phyloP scores from a whole-genome alignment of 2,797 vertebrate genomes.

The Dicrostonyx torquatus region DNA sequence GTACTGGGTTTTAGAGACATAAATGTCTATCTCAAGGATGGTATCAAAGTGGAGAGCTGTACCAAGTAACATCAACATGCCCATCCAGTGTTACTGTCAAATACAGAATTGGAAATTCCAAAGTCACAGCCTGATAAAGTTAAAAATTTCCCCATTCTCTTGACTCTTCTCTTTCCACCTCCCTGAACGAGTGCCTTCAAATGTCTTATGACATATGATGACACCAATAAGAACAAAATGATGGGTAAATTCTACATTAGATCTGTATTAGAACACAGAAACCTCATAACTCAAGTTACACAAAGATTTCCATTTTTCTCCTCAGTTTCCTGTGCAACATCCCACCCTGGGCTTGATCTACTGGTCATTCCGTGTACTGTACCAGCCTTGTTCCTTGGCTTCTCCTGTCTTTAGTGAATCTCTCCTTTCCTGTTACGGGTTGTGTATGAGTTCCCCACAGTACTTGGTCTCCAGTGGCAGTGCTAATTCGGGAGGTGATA shows the following conservation, averaged over 20 bases:
- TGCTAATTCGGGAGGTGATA: neutral
- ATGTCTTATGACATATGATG: neutral
- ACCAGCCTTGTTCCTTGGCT: neutral
- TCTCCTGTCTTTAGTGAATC: neutral
- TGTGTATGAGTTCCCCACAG: neutral
- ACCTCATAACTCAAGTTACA: accelerated
- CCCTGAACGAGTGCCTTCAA: neutral
- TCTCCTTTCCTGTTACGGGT: neutral
- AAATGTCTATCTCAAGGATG: neutral
- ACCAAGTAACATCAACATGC: neutral
- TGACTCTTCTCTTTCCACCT: neutral
- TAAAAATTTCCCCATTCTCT: neutral
- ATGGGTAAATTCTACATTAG: accelerated
- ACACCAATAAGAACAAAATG: neutral
- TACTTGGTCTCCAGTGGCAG: neutral
- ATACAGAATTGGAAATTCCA: neutral
- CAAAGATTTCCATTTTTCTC: too few relatives aligned
- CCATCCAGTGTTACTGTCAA: neutral
- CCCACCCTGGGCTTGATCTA: neutral
- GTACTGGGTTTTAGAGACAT: conserved; percentile 51
- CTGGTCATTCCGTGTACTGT: accelerated
- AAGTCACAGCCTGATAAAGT: accelerated
- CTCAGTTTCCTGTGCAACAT: neutral
- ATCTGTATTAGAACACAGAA: neutral
- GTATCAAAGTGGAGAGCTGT: neutral